Evolutionary conservation across 2,113 vertebrate genomes (phyloP).

Genomic region (Sebastes schlegelii): DNA sequence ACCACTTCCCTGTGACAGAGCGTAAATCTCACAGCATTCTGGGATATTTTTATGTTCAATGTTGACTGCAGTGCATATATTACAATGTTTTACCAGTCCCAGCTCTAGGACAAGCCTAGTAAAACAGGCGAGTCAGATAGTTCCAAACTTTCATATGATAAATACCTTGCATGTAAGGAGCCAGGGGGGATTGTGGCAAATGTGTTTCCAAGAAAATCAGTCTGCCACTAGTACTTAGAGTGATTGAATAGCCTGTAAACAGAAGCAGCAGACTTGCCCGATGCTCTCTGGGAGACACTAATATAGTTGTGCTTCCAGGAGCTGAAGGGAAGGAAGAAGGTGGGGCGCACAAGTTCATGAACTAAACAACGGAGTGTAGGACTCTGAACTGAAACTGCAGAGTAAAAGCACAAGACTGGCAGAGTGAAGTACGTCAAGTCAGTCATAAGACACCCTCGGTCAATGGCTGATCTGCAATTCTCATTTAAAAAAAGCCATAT

Average conservation of each 20-base stretch:
- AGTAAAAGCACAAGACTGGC: constrained; percentile 81
- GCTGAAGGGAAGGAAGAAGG: constrained; percentile 52
- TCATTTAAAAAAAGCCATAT: constrained; percentile 75
- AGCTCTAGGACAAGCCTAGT: constrained; percentile 59
- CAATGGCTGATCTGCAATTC: constrained; percentile 77
- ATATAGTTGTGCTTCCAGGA: constrained; percentile 65
- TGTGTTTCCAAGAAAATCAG: constrained; percentile 73
- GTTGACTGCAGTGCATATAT: constrained; percentile 68
- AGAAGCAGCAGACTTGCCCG: constrained; percentile 68
- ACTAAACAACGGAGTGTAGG: constrained; percentile 50
- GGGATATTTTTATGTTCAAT: constrained; percentile 62
- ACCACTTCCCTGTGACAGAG: constrained; percentile 61
- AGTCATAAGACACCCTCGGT: constrained; percentile 82
- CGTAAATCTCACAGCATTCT: constrained; percentile 65
- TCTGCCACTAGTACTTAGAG: constrained; percentile 69
- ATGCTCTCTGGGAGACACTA: constrained; percentile 70
- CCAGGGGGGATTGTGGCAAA: constrained; percentile 58
- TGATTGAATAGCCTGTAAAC: constrained; percentile 79
- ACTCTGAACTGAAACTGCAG: constrained; percentile 65
- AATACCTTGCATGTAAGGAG: constrained; percentile 66
- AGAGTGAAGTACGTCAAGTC: constrained; percentile 74
- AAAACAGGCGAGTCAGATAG: constrained; percentile 63
- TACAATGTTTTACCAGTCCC: constrained; percentile 63
- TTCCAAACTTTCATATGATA: constrained; percentile 75
- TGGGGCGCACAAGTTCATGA: constrained; percentile 66